phyloP scores from a whole-genome alignment of 2,888 invertebrate species.

The Leptopilina myrica region DNA sequence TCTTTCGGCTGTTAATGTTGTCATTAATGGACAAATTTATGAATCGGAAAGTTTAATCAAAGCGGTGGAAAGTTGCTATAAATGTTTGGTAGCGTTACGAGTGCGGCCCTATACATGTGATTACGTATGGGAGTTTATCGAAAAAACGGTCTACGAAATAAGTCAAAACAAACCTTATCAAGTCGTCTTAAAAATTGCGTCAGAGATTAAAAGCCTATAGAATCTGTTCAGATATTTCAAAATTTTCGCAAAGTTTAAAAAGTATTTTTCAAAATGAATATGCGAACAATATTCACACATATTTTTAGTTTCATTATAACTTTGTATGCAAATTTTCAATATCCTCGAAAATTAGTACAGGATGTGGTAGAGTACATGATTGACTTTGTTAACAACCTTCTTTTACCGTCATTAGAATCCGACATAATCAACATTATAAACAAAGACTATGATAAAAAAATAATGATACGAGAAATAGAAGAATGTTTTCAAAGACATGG shows the following conservation, averaged over 20 bases:
- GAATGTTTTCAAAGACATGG: conserved; percentile 16
- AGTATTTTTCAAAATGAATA: conserved; percentile 11
- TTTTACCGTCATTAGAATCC: background rate
- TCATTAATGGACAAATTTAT: conserved; percentile 14
- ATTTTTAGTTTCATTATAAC: background rate
- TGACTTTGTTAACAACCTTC: background rate
- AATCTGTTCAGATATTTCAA: background rate
- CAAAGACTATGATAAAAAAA: background rate
- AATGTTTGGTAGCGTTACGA: background rate
- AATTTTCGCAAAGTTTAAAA: background rate
- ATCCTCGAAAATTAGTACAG: conserved; percentile 5
- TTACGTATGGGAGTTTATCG: conserved; percentile 11
- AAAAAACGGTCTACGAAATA: background rate
- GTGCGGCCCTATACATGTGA: background rate
- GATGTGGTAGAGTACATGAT: background rate
- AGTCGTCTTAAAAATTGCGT: background rate
- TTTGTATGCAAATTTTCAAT: conserved; percentile 1
- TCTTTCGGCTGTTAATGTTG: background rate
- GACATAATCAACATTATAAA: background rate
- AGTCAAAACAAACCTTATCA: background rate
- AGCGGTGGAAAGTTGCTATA: conserved; percentile 4
- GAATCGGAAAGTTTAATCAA: background rate
- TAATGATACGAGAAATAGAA: background rate
- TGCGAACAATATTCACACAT: background rate
- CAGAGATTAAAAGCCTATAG: background rate